A percentile compares a stretch with the other conserved stretches of the same genome.
Conservation (phyloP, 1,140 invertebrate genomes). For the Bradysia coprophila region DNA sequence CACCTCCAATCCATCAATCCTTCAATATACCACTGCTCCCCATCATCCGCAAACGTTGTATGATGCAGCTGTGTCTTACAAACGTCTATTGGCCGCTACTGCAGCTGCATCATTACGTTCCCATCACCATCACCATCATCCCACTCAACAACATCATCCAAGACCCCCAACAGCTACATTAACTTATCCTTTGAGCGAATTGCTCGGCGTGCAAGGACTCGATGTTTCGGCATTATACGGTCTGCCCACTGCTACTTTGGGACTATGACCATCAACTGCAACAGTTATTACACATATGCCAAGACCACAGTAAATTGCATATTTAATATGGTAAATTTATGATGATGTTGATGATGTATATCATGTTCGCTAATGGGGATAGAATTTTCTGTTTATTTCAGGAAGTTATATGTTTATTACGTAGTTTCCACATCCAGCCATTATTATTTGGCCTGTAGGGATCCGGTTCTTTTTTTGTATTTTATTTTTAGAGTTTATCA, state of each 20-base stretch:
- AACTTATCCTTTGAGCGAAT: conserved; percentile 46
- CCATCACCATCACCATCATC: conserved; percentile 4
- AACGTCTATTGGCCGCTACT: conserved; percentile 19
- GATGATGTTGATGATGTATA: too few species aligned
- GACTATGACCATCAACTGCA: conserved; percentile 40
- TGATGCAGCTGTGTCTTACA: conserved; percentile 19
- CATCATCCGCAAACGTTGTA: conserved; percentile 13
- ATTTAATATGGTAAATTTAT: too few species aligned
- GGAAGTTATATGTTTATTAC: too few species aligned
- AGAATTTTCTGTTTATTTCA: too few species aligned
- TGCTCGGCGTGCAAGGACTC: conserved; percentile 42
- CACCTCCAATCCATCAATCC: conserved; percentile 9
- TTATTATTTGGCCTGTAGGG: too few species aligned
- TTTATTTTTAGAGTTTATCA: too few species aligned
- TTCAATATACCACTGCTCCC: conserved; percentile 16
- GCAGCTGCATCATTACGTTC: conserved; percentile 14
- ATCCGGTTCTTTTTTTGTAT: too few species aligned
- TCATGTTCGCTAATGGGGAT: too few species aligned
- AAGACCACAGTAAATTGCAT: conserved; percentile 32
- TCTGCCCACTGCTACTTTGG: conserved; percentile 31
- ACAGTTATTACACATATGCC: conserved; percentile 31
- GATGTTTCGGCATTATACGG: conserved; percentile 39
- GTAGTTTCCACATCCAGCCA: too few species aligned
- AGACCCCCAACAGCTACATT: conserved; percentile 22
- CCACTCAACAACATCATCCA: not conserved